These are phyloP conservation scores for Athetis lepigone DNA, from an alignment of 2,888 invertebrate genomes.

Conservation along the genomic window DNA sequence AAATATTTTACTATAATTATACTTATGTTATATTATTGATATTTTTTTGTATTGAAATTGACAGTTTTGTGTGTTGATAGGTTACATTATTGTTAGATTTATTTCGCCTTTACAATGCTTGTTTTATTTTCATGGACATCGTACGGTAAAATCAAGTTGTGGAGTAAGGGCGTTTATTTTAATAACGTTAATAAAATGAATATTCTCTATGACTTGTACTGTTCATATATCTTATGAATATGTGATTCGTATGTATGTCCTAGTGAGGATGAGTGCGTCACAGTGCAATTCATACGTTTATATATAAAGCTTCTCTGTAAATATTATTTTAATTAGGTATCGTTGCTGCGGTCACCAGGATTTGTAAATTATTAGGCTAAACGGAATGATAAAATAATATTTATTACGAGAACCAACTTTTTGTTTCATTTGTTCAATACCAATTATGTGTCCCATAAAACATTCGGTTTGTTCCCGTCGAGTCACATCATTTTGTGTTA, in stretches of 20 bases:
- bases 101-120: slow-evolving; percentile 56
- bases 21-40: slow-evolving; percentile 73
- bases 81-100: slow-evolving; percentile 67
- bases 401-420: slow-evolving; percentile 81
- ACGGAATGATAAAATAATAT: slow-evolving; percentile 88
- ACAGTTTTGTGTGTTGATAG: slow-evolving; percentile 70
- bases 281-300: slow-evolving; percentile 72
- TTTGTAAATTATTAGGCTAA: slow-evolving; percentile 79
- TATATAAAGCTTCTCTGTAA: slow-evolving; percentile 82
- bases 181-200: slow-evolving; percentile 70
- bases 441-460: slow-evolving; percentile 3
- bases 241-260: slow-evolving; percentile 43
- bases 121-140: slow-evolving; percentile 53
- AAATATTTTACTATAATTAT: slow-evolving; percentile 74
- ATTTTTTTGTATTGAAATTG: slow-evolving; percentile 76
- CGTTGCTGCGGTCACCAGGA: slow-evolving; percentile 69
- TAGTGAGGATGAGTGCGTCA: slow-evolving; percentile 38
- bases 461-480: no score
- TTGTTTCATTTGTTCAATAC: slow-evolving; percentile 69
- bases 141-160: slow-evolving; percentile 70
- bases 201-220: slow-evolving; percentile 71
- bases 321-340: slow-evolving; percentile 86
- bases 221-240: slow-evolving; percentile 53
- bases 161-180: slow-evolving; percentile 75
- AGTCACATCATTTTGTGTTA: no score